These are phyloP conservation scores for Pterostichus niger DNA, from an alignment of 2,888 invertebrate genomes.

Conservation along the genomic window DNA sequence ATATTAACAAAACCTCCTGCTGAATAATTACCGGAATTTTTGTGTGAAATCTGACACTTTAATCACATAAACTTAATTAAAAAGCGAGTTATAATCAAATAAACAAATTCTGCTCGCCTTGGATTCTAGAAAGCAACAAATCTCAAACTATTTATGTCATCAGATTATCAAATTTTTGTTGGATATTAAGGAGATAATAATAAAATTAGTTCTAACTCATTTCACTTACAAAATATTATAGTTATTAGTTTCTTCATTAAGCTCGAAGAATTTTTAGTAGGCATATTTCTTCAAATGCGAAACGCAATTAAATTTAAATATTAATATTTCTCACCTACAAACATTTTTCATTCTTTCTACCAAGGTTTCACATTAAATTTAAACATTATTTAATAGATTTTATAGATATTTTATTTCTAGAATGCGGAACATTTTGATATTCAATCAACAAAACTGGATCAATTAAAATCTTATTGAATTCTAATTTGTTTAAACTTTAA, in stretches of 20 bases:
- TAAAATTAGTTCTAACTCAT: conserved; percentile 29
- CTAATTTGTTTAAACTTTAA: too few species aligned
- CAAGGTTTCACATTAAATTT: too few species aligned
- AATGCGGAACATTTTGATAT: too few species aligned
- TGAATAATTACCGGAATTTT: neutral
- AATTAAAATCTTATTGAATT: too few species aligned
- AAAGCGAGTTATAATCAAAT: neutral
- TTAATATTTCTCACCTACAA: neutral
- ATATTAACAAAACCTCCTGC: neutral
- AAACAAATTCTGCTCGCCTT: conserved; percentile 8
- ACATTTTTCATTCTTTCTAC: too few species aligned
- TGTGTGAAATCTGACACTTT: conserved; percentile 3
- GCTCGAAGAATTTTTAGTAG: conserved; percentile 27
- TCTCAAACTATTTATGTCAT: neutral
- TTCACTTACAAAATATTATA: conserved; percentile 1
- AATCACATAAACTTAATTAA: conserved; percentile 1
- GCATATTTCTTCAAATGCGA: neutral
- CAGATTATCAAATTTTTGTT: neutral
- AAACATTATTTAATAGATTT: too few species aligned
- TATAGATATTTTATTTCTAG: too few species aligned
- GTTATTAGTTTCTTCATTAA: conserved; percentile 31
- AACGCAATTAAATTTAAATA: conserved; percentile 25
- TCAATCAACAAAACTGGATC: too few species aligned
- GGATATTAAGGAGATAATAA: neutral
- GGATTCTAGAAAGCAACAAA: neutral